These are phyloP conservation scores for Metallyticus violacea DNA, from an alignment of 2,888 invertebrate genomes.

Conservation along the genomic window DNA sequence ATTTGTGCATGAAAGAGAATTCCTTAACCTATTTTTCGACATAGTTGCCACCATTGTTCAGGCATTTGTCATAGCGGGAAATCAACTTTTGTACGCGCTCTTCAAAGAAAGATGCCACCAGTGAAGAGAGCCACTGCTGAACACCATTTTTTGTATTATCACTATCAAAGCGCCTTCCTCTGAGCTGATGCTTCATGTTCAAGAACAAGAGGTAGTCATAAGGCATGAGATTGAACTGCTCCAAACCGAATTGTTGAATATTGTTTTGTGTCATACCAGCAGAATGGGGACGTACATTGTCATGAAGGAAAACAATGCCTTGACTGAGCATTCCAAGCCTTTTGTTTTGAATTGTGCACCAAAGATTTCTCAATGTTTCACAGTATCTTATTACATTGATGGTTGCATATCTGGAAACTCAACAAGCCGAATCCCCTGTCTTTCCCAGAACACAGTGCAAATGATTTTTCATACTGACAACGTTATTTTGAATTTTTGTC, in stretches of 20 bases:
- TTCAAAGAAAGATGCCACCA: too few relatives aligned
- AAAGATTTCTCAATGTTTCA: not conserved
- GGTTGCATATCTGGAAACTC: not conserved
- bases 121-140: too few relatives aligned
- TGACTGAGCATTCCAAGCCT: not conserved
- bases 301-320: not conserved
- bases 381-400: not conserved
- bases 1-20: too few relatives aligned
- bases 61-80: too few relatives aligned
- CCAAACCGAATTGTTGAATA: not conserved
- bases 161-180: too few relatives aligned
- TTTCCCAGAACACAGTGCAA: not conserved
- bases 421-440: not conserved
- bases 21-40: too few relatives aligned
- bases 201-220: too few relatives aligned
- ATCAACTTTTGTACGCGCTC: too few relatives aligned
- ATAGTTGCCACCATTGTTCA: too few relatives aligned
- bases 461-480: not conserved
- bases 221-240: not conserved
- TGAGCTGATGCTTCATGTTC: too few relatives aligned
- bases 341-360: slow-evolving; percentile 10
- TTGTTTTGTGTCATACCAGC: not conserved
- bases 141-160: too few relatives aligned
- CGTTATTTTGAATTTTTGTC: not conserved
- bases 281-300: not conserved